phyloP scores from a whole-genome alignment of 2,888 invertebrate species.

The Trisateles emortualis region DNA sequence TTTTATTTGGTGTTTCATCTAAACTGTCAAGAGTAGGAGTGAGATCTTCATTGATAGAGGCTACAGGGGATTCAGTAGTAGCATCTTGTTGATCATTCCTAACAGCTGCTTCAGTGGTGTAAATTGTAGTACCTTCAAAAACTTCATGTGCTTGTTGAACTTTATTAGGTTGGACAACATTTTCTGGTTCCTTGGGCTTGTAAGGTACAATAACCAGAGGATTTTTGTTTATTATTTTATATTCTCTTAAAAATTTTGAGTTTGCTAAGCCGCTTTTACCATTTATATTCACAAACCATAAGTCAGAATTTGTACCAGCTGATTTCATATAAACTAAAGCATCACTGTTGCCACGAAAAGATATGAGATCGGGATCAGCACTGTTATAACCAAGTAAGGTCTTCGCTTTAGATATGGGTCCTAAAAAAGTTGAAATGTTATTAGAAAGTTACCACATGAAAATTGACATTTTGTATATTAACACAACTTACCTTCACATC shows the following conservation, averaged over 20 bases:
- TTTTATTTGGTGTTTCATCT: conserved; percentile 28
- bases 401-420: conserved; percentile 88
- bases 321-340: conserved; percentile 90
- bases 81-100: conserved; percentile 38
- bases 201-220: conserved; percentile 68
- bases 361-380: conserved; percentile 85
- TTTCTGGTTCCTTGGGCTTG: conserved; percentile 38
- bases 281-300: conserved; percentile 90
- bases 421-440: conserved; percentile 69
- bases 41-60: conserved; percentile 37
- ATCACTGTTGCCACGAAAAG: conserved; percentile 86
- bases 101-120: conserved; percentile 63
- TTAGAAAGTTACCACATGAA: conserved; percentile 54
- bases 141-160: conserved; percentile 81
- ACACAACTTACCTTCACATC: conserved; percentile 89
- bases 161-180: conserved; percentile 73
- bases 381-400: conserved; percentile 87
- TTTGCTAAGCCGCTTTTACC: conserved; percentile 90
- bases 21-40: conserved; percentile 38
- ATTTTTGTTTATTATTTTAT: conserved; percentile 77
- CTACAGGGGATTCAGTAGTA: conserved; percentile 40
- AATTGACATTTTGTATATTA: conserved; percentile 49
- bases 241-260: conserved; percentile 87
- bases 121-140: conserved; percentile 90
- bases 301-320: conserved; percentile 86